Percentiles rank a stretch among this genome's conserved stretches.
Evolutionary conservation across 2,113 vertebrate genomes (phyloP).

Genomic region (Eurystomus gularis): DNA sequence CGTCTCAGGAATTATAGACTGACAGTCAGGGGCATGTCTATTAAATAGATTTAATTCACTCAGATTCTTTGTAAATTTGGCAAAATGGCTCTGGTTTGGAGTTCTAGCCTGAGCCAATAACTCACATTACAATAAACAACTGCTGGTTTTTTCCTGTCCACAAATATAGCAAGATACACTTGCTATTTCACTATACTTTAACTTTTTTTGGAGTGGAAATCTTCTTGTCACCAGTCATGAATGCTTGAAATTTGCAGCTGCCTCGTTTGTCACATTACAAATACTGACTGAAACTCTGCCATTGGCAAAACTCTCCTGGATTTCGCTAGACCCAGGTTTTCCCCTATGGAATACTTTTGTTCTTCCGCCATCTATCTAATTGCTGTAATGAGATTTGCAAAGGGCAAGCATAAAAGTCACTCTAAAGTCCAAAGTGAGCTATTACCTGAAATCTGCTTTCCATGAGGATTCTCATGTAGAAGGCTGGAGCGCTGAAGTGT

Average conservation of each 20-base stretch:
- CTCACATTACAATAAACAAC: neutral
- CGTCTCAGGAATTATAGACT: neutral
- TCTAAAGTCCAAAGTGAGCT: neutral
- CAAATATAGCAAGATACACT: neutral
- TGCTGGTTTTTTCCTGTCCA: neutral
- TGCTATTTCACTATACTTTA: neutral
- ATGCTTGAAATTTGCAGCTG: neutral
- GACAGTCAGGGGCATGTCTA: fast-evolving
- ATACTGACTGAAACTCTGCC: neutral
- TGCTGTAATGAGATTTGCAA: constrained; percentile 46
- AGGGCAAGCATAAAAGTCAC: neutral
- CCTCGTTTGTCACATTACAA: neutral
- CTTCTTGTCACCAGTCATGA: neutral
- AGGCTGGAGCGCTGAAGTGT: neutral
- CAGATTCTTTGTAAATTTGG: neutral
- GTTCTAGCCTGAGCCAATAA: neutral
- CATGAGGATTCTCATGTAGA: neutral
- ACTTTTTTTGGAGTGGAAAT: neutral
- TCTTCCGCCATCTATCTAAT: constrained; percentile 16
- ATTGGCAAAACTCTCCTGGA: neutral
- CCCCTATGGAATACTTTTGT: fast-evolving
- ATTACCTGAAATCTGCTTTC: constrained; percentile 32
- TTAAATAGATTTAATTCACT: neutral
- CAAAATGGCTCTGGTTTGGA: neutral
- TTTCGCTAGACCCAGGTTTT: neutral